Evolutionary conservation across 2,888 invertebrate species (phyloP), one percentile per base, ranked within the genome.

Genomic region (Prosopocoilus inquinatus): DNA sequence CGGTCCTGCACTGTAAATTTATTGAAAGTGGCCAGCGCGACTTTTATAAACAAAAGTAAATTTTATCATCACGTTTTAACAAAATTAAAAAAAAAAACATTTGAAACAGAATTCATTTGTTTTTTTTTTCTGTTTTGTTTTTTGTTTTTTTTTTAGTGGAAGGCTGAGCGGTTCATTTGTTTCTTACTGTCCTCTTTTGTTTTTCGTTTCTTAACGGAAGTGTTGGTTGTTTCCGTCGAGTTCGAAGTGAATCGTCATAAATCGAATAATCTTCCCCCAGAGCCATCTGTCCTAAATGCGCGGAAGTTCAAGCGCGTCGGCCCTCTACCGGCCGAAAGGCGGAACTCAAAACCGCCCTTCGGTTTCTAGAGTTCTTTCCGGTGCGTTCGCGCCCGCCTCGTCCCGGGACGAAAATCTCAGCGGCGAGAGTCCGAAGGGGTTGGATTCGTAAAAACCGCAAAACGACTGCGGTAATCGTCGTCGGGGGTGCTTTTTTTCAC

Each of bases 361-460:
- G 9, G 8, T 2, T 12, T 35, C n/a, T 5, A 28, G 20, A 28
- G 20, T 28, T 3, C 20, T 28, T 28, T 5, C 4, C 4, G 1
- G 20, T 28, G 20, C 20, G 13, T 7, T 35, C 28, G 16, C 45
- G 12, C 15, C 9, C 45, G 2, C 13, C 11, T 28, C 20, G 20
- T 28, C 20, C 20, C 20, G 20, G 20, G 20, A 28, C 20, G 20
- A 45, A 47, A 47, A 47, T 39, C 33, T 28, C 49, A n/a, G 41
- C 33, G 63, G 3, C 20, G 20, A 28, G 20, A 5, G 20, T 20
- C 20, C 20, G 20, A 20, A n/a, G 60, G 66, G 69, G 69, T 69
- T 66, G 61, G 67, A 67, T 67, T 69, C 63, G 58, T 62, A 69
- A 70, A 71, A 71, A 70, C 72, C 72, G 59, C 70, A 68, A 68